Conservation (phyloP, 2,888 invertebrate genomes). For the Subacronicta megacephala region DNA sequence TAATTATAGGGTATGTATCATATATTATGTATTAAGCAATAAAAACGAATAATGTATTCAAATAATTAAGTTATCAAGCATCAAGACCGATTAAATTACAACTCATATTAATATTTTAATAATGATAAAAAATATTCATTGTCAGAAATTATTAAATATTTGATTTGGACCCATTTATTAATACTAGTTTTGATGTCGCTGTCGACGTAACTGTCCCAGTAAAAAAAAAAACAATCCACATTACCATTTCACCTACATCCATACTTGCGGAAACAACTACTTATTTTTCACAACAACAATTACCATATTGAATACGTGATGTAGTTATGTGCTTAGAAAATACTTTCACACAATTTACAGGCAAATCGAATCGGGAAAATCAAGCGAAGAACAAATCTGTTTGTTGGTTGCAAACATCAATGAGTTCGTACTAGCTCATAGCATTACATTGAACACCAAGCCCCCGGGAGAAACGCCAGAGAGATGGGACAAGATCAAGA, state of each 20-base stretch:
- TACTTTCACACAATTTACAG: constrained; percentile 63
- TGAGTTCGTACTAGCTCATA: constrained; percentile 89
- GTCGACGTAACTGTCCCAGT: constrained; percentile 15
- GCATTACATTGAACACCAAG: constrained; percentile 84
- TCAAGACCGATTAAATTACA: constrained; percentile 22
- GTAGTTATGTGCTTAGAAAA: constrained; percentile 18
- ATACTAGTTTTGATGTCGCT: not conserved
- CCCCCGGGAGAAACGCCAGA: constrained; percentile 86
- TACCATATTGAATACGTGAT: constrained; percentile 33
- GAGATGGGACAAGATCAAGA: constrained; percentile 86
- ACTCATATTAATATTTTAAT: too few relatives aligned
- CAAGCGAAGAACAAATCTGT: constrained; percentile 83
- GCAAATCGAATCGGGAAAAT: constrained; percentile 75
- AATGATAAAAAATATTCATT: too few relatives aligned
- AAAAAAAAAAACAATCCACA: constrained; percentile 7
- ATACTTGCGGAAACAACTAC: constrained; percentile 26
- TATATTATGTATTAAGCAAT: too few relatives aligned
- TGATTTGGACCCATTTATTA: too few relatives aligned
- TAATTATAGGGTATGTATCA: too few relatives aligned
- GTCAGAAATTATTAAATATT: too few relatives aligned
- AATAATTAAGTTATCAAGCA: constrained; percentile 4
- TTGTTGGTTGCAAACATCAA: constrained; percentile 88
- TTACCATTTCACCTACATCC: constrained; percentile 23
- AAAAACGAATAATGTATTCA: too few relatives aligned
- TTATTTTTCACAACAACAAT: constrained; percentile 34